Percentiles rank a stretch among this genome's conserved stretches.
phyloP scores from a whole-genome alignment of 2,797 vertebrate species.

The Parauchenoglanis punctatus region DNA sequence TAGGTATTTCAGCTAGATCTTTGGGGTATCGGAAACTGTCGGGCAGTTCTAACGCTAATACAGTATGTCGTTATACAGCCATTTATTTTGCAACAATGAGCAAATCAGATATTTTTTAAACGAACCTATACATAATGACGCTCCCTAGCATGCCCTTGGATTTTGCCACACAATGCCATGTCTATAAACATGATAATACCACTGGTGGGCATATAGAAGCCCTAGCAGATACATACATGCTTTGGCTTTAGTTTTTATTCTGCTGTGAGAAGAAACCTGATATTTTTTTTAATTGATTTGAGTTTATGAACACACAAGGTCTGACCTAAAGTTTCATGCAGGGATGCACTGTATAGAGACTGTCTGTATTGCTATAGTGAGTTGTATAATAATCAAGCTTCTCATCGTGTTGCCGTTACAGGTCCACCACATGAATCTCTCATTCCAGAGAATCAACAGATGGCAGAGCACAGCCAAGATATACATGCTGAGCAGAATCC shows the following conservation, averaged over 20 bases:
- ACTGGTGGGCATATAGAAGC: not conserved
- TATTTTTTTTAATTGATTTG: not conserved
- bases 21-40: not conserved
- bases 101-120: not conserved
- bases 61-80: not conserved
- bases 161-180: not conserved
- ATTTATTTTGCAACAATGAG: not conserved
- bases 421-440: constrained; percentile 6
- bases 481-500: not conserved
- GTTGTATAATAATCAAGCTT: not conserved
- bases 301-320: not conserved
- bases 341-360: not conserved
- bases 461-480: constrained; percentile 27
- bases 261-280: not conserved
- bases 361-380: not conserved
- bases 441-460: constrained; percentile 29
- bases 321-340: not conserved
- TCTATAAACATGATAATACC: not conserved
- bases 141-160: not conserved
- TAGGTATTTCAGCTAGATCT: not conserved
- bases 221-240: too few species aligned
- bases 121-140: not conserved
- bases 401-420: not conserved
- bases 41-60: not conserved
- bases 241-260: not conserved